phyloP scores from a whole-genome alignment of 2,888 invertebrate species.

The Watsonalla cultraria region DNA sequence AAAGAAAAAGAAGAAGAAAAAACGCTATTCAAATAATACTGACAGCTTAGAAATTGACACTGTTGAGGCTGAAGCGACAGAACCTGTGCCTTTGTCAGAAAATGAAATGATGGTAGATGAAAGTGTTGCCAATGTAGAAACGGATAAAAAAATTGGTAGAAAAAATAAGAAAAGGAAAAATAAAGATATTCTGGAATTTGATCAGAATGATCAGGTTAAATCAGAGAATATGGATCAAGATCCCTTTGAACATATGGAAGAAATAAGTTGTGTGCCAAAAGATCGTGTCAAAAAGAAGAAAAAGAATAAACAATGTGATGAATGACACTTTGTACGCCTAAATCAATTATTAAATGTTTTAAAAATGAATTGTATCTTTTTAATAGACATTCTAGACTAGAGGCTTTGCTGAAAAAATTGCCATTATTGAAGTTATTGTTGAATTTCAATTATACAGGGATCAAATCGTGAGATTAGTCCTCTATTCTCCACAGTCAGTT shows the following conservation, averaged over 20 bases:
- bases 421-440: too few relatives aligned
- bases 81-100: constrained; percentile 11
- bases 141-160: constrained; percentile 13
- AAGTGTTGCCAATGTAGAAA: constrained; percentile 18
- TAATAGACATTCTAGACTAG: too few relatives aligned
- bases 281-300: constrained; percentile 19
- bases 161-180: constrained; percentile 16
- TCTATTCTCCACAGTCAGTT: too few relatives aligned
- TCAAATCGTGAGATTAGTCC: too few relatives aligned
- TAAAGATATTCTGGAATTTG: constrained; percentile 12
- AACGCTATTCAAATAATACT: constrained; percentile 28
- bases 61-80: constrained; percentile 11
- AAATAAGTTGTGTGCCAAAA: neutral
- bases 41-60: neutral
- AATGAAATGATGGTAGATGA: constrained; percentile 15
- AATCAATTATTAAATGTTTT: constrained; percentile 4
- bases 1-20: constrained; percentile 44
- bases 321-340: constrained; percentile 2
- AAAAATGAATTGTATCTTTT: too few relatives aligned
- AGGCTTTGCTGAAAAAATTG: too few relatives aligned
- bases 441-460: too few relatives aligned
- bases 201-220: constrained; percentile 12
- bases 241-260: neutral
- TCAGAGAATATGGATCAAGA: constrained; percentile 3
- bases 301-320: constrained; percentile 9